A percentile compares a stretch with the other conserved stretches of the same genome.
These are phyloP conservation scores for Lymantria dispar DNA, from an alignment of 2,888 invertebrate species.

Conservation along the genomic window DNA sequence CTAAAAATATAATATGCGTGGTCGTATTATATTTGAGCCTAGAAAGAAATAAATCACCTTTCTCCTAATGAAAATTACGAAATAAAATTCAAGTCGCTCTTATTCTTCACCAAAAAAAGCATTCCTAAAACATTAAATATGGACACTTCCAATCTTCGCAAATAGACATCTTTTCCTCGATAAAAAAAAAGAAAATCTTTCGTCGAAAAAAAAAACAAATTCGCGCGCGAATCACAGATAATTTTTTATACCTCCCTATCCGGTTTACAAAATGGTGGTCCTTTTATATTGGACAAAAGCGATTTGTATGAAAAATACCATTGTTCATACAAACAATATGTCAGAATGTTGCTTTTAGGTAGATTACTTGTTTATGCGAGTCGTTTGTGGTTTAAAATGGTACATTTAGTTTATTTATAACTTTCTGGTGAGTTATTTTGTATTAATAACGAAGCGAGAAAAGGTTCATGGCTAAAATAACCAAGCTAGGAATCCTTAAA, in stretches of 20 bases:
- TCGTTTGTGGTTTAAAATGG: conserved; percentile 13
- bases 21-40: too few species aligned
- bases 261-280: conserved; percentile 38
- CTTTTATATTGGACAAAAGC: conserved; percentile 50
- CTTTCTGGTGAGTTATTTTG: not conserved
- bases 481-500: not conserved
- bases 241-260: conserved; percentile 33
- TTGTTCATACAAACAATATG: conserved; percentile 67
- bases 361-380: conserved; percentile 47
- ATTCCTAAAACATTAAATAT: conserved; percentile 2
- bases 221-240: conserved; percentile 30
- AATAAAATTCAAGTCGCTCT: not conserved
- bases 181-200: conserved; percentile 18
- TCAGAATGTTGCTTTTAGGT: conserved; percentile 57
- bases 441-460: conserved; percentile 11
- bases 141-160: conserved; percentile 5
- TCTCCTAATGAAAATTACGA: not conserved
- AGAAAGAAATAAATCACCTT: not conserved
- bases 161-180: conserved; percentile 16
- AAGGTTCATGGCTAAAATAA: not conserved
- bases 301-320: conserved; percentile 52
- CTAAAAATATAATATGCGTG: too few species aligned
- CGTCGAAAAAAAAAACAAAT: conserved; percentile 23
- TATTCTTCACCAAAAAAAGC: not conserved
- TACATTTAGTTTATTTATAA: conserved; percentile 13